Base-by-base conservation (phyloP, 2,113 vertebrate genomes). In the Verasper variegatus region DNA sequence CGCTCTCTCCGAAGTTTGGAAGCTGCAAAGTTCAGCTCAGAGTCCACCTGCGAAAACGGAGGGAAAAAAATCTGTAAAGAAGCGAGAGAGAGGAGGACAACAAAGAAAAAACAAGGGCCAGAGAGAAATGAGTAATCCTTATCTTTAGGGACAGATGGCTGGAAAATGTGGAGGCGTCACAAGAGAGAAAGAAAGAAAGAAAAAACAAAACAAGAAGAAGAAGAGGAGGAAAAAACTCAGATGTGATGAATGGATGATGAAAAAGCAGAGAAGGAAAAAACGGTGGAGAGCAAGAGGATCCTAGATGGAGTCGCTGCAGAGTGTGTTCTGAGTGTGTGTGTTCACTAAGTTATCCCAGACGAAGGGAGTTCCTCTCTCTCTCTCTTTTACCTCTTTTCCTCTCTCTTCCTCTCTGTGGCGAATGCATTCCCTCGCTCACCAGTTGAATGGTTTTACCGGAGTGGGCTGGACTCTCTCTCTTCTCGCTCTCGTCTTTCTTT, bases 381-480 rank as follows among this genome's bases (percentile, higher is more conserved):
- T 79, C 42, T 77, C 55, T 37, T 27, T 37, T 37, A 37, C 35
- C 35, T 73, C 51, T 67, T 73, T 86, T 76, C 73, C 49, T 77
- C 52, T 75, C 56, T 68, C 74, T 86, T 6, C 31, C 82, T 70
- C 71, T 76, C 18, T 45, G 68, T 82, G 67, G 67, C 77, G 88
- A 89, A 79, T 88, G 88, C 65, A 23, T 60, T 88, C 80, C 71
- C 83, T 88, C 78, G 83, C 73, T 84, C 88, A 89, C 74, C 83
- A 90, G 89, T 90, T 92, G 88, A 92, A 89, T 92, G 92, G 80
- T 90, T 91, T 92, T 89, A 88, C 55, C 55, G 70, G 78, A 91
- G 91, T 89, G 90, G 91, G 91, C 83, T 85, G 91, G 90, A 83
- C 91, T 86, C 85, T 55, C 80, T 81, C 82, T 81, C 85, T 77